Evolutionary conservation across 1,140 invertebrate species (phyloP).

Genomic region (Brachionus sp.): DNA sequence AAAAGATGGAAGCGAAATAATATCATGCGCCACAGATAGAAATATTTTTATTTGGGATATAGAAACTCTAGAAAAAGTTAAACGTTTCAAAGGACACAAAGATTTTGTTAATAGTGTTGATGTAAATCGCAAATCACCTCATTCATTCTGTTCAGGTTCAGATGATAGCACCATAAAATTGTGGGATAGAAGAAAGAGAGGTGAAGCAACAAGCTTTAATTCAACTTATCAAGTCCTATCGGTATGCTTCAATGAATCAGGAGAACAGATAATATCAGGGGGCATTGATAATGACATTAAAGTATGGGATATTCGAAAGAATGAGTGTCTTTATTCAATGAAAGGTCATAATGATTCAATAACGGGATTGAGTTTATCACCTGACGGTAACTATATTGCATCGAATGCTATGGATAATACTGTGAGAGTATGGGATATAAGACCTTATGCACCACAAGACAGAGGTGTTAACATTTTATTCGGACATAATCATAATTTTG

Average conservation of each 20-base stretch:
- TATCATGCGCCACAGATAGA: slow-evolving; percentile 69
- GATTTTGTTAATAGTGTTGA: slow-evolving; percentile 71
- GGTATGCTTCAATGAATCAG: slow-evolving; percentile 89
- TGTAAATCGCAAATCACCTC: slow-evolving; percentile 76
- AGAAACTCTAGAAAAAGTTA: slow-evolving; percentile 75
- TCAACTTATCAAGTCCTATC: slow-evolving; percentile 78
- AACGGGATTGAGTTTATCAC: slow-evolving; percentile 83
- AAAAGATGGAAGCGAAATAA: slow-evolving; percentile 70
- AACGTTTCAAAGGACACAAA: slow-evolving; percentile 85
- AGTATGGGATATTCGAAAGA: slow-evolving; percentile 91
- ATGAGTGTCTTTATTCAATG: slow-evolving; percentile 77
- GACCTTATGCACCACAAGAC: slow-evolving; percentile 74
- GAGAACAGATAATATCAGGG: slow-evolving; percentile 80
- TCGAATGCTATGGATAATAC: slow-evolving; percentile 97
- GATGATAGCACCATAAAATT: slow-evolving; percentile 87
- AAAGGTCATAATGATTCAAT: slow-evolving; percentile 87
- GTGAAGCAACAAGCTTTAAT: slow-evolving; percentile 75
- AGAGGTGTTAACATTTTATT: slow-evolving; percentile 86
- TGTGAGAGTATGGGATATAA: slow-evolving; percentile 69
- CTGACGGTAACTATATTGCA: slow-evolving; percentile 86
- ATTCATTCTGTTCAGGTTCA: slow-evolving; percentile 82
- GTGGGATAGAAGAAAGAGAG: slow-evolving; percentile 78
- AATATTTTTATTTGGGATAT: slow-evolving; percentile 93
- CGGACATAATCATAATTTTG: slow-evolving; percentile 96
- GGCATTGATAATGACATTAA: slow-evolving; percentile 98